Evolutionary conservation across 2,888 invertebrate genomes (phyloP).

Genomic region (Rotaria macrura): DNA sequence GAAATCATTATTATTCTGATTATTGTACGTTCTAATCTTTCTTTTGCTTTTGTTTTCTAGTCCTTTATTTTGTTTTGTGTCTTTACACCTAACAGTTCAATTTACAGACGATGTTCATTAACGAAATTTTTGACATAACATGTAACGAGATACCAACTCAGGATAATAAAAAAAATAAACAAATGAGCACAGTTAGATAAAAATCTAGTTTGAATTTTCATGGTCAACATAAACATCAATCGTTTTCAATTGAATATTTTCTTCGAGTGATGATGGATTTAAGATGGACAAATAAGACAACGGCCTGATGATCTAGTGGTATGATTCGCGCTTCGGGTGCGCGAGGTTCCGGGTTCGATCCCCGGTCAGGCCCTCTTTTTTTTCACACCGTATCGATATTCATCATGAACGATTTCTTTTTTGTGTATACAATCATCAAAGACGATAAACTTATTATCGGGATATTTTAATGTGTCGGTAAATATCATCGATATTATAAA

Average conservation of each 20-base stretch:
- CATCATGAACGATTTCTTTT: too few species aligned
- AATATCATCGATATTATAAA: too few species aligned
- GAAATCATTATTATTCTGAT: neutral
- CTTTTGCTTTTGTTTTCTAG: neutral
- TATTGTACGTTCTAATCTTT: neutral
- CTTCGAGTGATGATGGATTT: neutral
- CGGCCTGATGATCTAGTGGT: constrained; percentile 6
- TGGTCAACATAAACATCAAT: too few species aligned
- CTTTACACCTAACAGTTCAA: neutral
- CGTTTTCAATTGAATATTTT: neutral
- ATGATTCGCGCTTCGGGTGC: constrained; percentile 15
- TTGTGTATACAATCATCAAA: too few species aligned
- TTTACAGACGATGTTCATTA: neutral
- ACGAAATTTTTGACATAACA: neutral
- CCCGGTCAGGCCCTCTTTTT: neutral
- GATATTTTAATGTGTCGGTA: too few species aligned
- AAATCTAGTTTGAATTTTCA: too few species aligned
- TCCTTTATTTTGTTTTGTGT: neutral
- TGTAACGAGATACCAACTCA: neutral
- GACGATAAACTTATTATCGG: too few species aligned
- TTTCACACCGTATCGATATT: neutral
- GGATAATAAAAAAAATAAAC: neutral
- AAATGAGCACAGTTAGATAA: neutral
- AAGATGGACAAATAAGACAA: neutral
- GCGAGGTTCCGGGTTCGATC: constrained; percentile 11